Percentiles rank a stretch among this genome's conserved stretches.
Conservation (phyloP, 2,797 vertebrate genomes). For the Danio jaintianensis region DNA sequence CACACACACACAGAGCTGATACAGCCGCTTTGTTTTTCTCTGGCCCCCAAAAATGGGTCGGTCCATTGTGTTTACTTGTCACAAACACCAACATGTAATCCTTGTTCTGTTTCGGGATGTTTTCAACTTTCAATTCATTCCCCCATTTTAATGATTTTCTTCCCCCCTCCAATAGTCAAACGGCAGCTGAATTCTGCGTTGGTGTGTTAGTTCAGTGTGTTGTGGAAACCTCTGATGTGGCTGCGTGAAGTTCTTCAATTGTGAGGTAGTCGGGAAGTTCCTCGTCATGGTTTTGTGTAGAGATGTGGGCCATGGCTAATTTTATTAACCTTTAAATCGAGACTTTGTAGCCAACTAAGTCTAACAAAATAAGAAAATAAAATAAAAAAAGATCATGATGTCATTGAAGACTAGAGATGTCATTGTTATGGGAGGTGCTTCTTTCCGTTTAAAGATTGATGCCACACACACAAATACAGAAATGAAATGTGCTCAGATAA, state of each 20-base stretch:
- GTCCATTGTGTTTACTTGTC: constrained; percentile 43
- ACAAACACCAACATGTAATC: constrained; percentile 36
- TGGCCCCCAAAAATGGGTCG: constrained; percentile 29
- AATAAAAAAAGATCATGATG: too few species aligned
- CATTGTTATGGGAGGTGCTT: too few species aligned
- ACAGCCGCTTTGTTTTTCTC: constrained; percentile 56
- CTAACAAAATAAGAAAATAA: too few species aligned
- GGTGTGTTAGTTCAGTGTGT: constrained; percentile 20
- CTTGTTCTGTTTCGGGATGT: background rate
- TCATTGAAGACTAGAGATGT: too few species aligned
- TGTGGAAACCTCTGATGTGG: constrained; percentile 44
- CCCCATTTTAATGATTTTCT: background rate
- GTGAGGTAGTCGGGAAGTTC: constrained; percentile 15
- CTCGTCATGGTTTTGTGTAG: constrained; percentile 30
- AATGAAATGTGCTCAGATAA: too few species aligned
- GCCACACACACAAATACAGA: too few species aligned
- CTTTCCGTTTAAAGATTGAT: too few species aligned
- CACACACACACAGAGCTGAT: constrained; percentile 54
- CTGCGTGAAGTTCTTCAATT: background rate
- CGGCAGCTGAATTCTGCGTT: constrained; percentile 27
- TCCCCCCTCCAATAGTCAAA: constrained; percentile 4
- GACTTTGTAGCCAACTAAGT: background rate
- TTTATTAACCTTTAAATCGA: background rate
- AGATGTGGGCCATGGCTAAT: background rate
- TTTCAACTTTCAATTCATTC: constrained; percentile 14